Base-by-base conservation (phyloP, 92 coral and sea anemone species). In the Actinostola sp. region DNA sequence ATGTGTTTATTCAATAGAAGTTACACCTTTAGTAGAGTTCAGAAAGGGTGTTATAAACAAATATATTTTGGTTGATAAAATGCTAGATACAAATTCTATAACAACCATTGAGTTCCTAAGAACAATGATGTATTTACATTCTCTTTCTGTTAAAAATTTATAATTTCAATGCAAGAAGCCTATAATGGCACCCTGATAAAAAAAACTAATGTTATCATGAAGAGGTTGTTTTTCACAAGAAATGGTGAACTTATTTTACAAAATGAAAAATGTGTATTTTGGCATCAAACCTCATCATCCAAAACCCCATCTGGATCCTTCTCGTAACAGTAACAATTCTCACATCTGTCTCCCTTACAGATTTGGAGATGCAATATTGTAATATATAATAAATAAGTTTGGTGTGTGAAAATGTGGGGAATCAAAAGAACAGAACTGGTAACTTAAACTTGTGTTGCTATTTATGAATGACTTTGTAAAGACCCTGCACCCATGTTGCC, bases 91-190 rank as follows among this genome's bases (percentile, higher is more conserved):
- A 57, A 57, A 57, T 57, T 3, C 19, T 57, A 27, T 8, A 48
- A 13, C 59, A 3, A 53, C 63, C 63, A 57, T 57, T 57, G 63
- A 14, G 59, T 53, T 20, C 30, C 7, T 53, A 53, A 25, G 59
- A 53, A 53, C 59, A 36, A 36, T 36, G 42, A 36, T 36, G 31
- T 57, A 57, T 57, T 27, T 57, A 57, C 63, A 57, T 57, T 57
- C 39, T 57, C n/a, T n/a, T n/a, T n/a, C 63, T 57, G 60, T 23
- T 57, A 57, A 57, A 57, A 57, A 57, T 57, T 29, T 30, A 57
- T 27, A 57, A 29, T 27, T 57, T 57, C 10, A 57, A 57, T 57
- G 36, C 27, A 20, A 25, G 63, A 11, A 17, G 38, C 38, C 36
- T 12, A 57, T 1, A 1, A n/a, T n/a, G 63, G 20, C 39, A 13